Conservation (phyloP, 2,113 vertebrate species). For the Coreoperca whiteheadi region DNA sequence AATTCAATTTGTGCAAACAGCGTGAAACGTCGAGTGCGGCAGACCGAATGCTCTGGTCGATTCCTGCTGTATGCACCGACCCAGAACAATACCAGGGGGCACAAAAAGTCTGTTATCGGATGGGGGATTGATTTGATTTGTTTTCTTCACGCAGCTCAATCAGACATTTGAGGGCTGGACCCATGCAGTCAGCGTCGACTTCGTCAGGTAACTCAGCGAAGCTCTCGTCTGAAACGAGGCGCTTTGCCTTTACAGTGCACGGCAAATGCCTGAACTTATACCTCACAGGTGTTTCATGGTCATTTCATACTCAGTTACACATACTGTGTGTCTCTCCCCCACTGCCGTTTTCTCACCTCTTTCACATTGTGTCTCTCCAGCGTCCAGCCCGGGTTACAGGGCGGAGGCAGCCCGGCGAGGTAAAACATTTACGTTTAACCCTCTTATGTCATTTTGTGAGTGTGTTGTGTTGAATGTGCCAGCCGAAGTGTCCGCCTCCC, state of each 20-base stretch:
- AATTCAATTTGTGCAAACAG: too few species aligned
- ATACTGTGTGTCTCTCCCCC: too few species aligned
- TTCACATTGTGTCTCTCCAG: constrained; percentile 31
- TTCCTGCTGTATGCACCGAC: too few species aligned
- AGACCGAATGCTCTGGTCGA: too few species aligned
- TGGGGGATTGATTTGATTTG: not conserved
- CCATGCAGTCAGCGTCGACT: constrained; percentile 85
- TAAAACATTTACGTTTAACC: constrained; percentile 19
- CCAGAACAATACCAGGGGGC: not conserved
- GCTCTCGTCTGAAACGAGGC: not conserved
- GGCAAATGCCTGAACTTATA: too few species aligned
- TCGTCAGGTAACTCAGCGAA: constrained; percentile 87
- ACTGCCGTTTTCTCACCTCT: not conserved
- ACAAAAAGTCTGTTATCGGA: not conserved
- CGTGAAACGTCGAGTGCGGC: too few species aligned
- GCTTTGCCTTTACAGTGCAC: too few species aligned
- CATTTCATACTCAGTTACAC: too few species aligned
- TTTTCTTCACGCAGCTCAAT: constrained; percentile 88
- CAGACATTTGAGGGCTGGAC: constrained; percentile 91
- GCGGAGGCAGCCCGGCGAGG: constrained; percentile 27
- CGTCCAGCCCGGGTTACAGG: constrained; percentile 10
- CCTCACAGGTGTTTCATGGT: too few species aligned
- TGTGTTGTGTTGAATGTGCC: not conserved
- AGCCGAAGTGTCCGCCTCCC: not conserved
- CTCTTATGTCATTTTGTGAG: not conserved